A percentile compares a stretch with the other conserved stretches of the same genome.
These are phyloP conservation scores for Acanthiza pusilla DNA, from an alignment of 2,797 vertebrate species.

Conservation along the genomic window DNA sequence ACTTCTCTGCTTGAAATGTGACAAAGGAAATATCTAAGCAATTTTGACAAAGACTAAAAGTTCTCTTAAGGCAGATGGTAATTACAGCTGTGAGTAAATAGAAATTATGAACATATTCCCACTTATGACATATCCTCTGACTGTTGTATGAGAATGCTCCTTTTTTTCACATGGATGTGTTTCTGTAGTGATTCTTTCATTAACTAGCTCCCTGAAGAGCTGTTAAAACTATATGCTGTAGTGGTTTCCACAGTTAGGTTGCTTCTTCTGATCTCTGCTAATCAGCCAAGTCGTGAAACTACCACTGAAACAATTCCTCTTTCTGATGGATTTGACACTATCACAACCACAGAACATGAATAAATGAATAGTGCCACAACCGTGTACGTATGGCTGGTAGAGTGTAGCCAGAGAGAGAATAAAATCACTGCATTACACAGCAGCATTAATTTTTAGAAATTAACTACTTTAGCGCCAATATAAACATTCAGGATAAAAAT, in stretches of 20 bases:
- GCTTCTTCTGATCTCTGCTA: conserved; percentile 71
- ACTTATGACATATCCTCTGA: conserved; percentile 56
- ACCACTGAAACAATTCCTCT: conserved; percentile 70
- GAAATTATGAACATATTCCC: conserved; percentile 70
- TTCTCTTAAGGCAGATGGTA: conserved; percentile 55
- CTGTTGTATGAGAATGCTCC: conserved; percentile 58
- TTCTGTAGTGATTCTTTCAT: conserved; percentile 74
- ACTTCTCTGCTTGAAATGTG: conserved; percentile 12
- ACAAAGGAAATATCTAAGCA: conserved; percentile 58
- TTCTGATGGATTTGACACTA: conserved; percentile 72
- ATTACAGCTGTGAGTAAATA: conserved; percentile 72
- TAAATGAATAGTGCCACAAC: conserved; percentile 31
- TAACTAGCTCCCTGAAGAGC: conserved; percentile 75
- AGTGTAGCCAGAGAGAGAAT: conserved; percentile 27
- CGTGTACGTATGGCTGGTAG: neutral
- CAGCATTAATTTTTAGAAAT: conserved; percentile 37
- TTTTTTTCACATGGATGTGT: conserved; percentile 56
- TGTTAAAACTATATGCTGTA: conserved; percentile 71
- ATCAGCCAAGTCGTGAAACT: conserved; percentile 72
- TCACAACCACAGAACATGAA: conserved; percentile 62
- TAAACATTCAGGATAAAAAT: neutral
- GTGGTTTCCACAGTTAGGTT: conserved; percentile 66
- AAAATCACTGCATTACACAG: conserved; percentile 35
- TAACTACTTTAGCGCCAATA: conserved; percentile 26
- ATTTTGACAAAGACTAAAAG: conserved; percentile 51